Base-by-base conservation (phyloP, 2,888 invertebrate species). In the Lysandra bellargus region DNA sequence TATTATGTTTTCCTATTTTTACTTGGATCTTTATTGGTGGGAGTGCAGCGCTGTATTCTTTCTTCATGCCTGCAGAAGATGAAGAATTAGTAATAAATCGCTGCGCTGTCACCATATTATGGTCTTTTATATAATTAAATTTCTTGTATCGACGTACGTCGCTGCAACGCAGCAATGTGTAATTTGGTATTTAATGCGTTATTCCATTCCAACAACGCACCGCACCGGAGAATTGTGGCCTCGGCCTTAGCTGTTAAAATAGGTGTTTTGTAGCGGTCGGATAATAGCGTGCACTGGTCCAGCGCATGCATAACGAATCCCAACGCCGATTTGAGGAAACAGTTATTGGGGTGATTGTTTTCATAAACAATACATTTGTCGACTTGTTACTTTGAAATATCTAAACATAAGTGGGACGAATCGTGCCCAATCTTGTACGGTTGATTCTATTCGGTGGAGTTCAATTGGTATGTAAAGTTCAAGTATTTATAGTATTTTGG, bases 311-410 rank as follows among this genome's bases (percentile, higher is more conserved):
- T 92, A 89, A 88, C 94, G 91, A 94, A 94, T 94, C 88, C 90
- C 90, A 86, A 87, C 86, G 87, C 88, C 90, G 89, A 86, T 93
- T 92, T 92, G 94, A 93, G 92, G 93, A 94, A 93, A 93, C 92
- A 89, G 90, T 93, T 94, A 94, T 94, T 93, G 91, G 93, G 92
- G 93, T 94, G 93, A 94, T 93, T 94, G 94, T 92, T 91, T 93
- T 90, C 92, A 93, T 93, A 92, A 93, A 94, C 93, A 94, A 93
- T 93, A 90, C 91, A 92, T 92, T 93, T 93, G 92, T 93, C 89
- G 89, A 87, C 85, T 85, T 37, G 86, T 87, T 91, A 89, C 92
- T 90, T 87, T 91, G 89, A 89, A 89, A 86, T 85, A 85, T 84
- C 86, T 87, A 85, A 90, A 89, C 91, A 89, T 91, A 91, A 75